These are phyloP conservation scores for Sebastes minor DNA, from an alignment of 2,797 vertebrate genomes.

Conservation along the genomic window DNA sequence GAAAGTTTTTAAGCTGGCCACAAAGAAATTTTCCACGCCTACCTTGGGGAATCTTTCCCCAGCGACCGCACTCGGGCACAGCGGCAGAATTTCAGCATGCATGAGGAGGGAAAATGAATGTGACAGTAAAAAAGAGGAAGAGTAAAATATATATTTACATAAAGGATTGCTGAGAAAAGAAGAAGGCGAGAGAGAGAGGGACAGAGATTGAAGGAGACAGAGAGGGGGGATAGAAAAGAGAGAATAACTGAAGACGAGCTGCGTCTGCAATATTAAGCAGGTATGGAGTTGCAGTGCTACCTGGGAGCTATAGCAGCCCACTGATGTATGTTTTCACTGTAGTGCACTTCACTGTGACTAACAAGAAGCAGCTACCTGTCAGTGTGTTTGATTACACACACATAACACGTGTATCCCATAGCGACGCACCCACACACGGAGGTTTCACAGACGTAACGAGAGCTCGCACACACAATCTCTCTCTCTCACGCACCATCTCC, in stretches of 20 bases:
- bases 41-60: constrained; percentile 15
- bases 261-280: constrained; percentile 54
- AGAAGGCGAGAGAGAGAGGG: not conserved
- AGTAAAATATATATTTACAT: constrained; percentile 46
- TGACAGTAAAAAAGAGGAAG: constrained; percentile 3
- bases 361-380: constrained; percentile 21
- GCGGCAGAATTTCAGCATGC: not conserved
- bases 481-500: not conserved
- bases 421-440: not conserved
- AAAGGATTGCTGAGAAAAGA: constrained; percentile 28
- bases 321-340: constrained; percentile 48
- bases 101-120: not conserved
- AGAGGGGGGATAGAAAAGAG: constrained; percentile 8
- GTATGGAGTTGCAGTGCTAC: constrained; percentile 39
- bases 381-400: constrained; percentile 7
- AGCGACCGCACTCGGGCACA: not conserved
- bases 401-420: not conserved
- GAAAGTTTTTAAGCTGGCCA: not conserved
- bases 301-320: constrained; percentile 50
- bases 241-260: constrained; percentile 48
- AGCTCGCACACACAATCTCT: not conserved
- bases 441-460: not conserved
- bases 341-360: constrained; percentile 47
- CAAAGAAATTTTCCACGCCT: not conserved
- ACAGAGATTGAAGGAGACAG: constrained; percentile 13